These are phyloP conservation scores for Hemibagrus guttatus DNA, from an alignment of 2,797 vertebrate genomes.

Conservation along the genomic window DNA sequence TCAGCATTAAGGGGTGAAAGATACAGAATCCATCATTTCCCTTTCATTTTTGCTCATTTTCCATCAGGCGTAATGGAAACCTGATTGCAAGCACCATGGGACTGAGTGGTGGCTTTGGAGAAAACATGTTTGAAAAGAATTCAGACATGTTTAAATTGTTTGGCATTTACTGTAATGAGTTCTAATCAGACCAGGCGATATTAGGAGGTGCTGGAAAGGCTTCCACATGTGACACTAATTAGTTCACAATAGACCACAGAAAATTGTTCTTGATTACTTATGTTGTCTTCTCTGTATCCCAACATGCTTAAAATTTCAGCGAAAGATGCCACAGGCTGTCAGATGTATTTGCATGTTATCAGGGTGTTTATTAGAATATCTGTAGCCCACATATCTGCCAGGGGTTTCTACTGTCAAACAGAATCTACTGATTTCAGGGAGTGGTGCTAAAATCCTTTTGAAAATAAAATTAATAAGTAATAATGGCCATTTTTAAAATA, in stretches of 20 bases:
- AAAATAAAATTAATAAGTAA: not conserved
- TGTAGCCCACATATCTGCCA: slow-evolving; percentile 7
- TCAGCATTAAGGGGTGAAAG: slow-evolving; percentile 2
- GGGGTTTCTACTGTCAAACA: slow-evolving; percentile 34
- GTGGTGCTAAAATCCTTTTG: slow-evolving; percentile 8
- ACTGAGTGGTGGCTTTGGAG: not conserved
- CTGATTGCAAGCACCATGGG: slow-evolving; percentile 16
- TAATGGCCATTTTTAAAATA: too few relatives aligned
- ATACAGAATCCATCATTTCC: slow-evolving; percentile 22
- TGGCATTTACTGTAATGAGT: slow-evolving; percentile 1
- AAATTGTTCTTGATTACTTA: not conserved
- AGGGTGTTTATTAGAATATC: slow-evolving; percentile 27
- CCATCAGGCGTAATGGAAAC: slow-evolving; percentile 35
- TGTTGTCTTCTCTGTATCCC: not conserved
- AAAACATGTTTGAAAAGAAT: slow-evolving; percentile 5
- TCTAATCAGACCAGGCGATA: not conserved
- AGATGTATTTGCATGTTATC: slow-evolving; percentile 27
- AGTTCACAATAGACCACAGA: not conserved
- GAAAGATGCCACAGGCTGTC: not conserved
- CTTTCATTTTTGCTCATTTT: slow-evolving; percentile 27
- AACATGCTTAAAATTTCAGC: not conserved
- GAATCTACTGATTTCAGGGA: slow-evolving; percentile 33
- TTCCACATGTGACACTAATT: slow-evolving; percentile 3
- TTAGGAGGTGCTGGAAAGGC: not conserved
- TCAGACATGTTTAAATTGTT: not conserved